Conservation (phyloP, 1,140 invertebrate species). For the Procambarus virginalis region DNA sequence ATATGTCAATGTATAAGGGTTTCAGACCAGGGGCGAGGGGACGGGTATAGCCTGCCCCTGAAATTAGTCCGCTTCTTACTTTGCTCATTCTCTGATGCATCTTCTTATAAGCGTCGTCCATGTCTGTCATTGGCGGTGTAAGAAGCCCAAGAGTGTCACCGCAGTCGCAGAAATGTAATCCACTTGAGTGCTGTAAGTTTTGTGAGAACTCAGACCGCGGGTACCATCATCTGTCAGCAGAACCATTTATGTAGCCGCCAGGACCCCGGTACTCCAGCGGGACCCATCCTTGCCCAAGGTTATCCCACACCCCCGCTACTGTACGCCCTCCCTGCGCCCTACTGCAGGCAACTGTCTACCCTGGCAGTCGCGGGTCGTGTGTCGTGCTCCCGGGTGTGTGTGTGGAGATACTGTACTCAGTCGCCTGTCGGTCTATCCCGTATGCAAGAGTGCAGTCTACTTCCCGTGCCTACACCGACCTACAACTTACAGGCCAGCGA, state of each 20-base stretch:
- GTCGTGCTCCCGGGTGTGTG: neutral
- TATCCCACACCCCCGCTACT: neutral
- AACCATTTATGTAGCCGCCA: constrained; percentile 11
- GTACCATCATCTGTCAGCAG: neutral
- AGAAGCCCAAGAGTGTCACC: neutral
- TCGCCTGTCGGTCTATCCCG: neutral
- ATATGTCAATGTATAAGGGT: constrained; percentile 7
- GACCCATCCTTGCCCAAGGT: neutral
- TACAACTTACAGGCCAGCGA: neutral
- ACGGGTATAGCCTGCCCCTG: neutral
- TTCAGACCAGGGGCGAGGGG: neutral
- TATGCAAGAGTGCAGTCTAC: neutral
- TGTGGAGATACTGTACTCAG: neutral
- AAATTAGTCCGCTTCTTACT: neutral
- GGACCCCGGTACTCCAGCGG: neutral
- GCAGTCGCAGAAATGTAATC: neutral
- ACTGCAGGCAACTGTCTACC: neutral
- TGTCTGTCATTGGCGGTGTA: neutral
- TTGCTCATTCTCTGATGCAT: neutral
- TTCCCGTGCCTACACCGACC: neutral
- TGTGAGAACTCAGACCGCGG: neutral
- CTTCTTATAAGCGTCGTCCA: neutral
- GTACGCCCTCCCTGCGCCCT: neutral
- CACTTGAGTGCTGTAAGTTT: neutral
- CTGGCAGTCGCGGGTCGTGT: neutral